A percentile compares a stretch with the other conserved stretches of the same genome.
These are phyloP conservation scores for Tetrax tetrax DNA, from an alignment of 2,113 vertebrate species.

Conservation along the genomic window DNA sequence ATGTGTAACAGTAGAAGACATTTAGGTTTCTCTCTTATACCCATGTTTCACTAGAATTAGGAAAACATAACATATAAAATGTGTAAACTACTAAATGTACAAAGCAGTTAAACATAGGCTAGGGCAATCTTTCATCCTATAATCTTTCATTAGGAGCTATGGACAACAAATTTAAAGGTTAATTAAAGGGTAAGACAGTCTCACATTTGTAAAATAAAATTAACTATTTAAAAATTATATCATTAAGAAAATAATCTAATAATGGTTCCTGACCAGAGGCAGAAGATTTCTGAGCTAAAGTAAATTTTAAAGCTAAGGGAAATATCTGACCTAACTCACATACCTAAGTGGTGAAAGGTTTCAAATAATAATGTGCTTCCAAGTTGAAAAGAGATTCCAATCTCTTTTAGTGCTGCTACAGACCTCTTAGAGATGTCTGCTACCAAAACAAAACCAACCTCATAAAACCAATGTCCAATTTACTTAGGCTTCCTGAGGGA, in stretches of 20 bases:
- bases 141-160: neutral
- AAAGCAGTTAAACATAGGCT: neutral
- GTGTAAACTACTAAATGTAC: neutral
- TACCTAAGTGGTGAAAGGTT: neutral
- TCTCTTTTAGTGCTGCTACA: neutral
- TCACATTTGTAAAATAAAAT: neutral
- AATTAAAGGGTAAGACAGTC: neutral
- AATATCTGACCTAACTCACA: neutral
- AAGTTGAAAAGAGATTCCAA: constrained; percentile 1
- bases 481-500: neutral
- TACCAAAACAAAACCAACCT: neutral
- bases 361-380: neutral
- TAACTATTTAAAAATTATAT: neutral
- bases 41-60: neutral
- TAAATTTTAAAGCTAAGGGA: neutral
- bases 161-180: neutral
- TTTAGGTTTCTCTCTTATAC: neutral
- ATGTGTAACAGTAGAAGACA: neutral
- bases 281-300: neutral
- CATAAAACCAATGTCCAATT: neutral
- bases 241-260: neutral
- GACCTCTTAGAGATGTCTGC: neutral
- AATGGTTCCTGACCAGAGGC: neutral
- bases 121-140: neutral
- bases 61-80: neutral